phyloP scores from a whole-genome alignment of 2,113 vertebrate species.

The Halcyon senegalensis region DNA sequence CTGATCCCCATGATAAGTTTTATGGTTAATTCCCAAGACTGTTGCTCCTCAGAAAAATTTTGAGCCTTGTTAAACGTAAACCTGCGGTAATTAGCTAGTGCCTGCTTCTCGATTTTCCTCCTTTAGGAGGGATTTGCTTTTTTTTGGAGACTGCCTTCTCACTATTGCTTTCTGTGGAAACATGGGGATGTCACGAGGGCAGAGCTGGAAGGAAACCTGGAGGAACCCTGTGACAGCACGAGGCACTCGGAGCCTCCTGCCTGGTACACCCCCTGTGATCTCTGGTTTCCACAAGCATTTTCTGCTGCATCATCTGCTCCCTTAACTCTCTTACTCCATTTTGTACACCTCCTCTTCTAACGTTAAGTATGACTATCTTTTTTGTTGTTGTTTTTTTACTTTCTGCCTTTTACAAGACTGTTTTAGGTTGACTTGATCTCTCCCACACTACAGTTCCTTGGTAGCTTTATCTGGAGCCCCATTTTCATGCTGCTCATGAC shows the following conservation, averaged over 20 bases:
- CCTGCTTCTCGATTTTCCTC: not conserved
- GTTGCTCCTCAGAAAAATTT: not conserved
- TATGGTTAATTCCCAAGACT: not conserved
- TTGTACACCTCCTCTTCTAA: not conserved
- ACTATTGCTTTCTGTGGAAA: not conserved
- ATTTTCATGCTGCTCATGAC: not conserved
- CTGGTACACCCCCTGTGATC: rapidly evolving
- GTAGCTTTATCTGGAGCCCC: not conserved
- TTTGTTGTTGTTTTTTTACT: not conserved
- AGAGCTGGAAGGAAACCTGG: not conserved
- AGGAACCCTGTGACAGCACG: rapidly evolving
- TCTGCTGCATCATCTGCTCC: not conserved
- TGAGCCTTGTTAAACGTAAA: not conserved
- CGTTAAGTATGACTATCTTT: not conserved
- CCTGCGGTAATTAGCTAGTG: not conserved
- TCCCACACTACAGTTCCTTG: not conserved
- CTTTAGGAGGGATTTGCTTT: not conserved
- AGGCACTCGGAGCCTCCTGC: not conserved
- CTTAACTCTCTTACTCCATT: not conserved
- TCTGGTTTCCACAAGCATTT: not conserved
- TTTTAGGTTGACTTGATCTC: not conserved
- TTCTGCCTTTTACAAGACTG: not conserved
- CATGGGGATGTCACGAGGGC: rapidly evolving
- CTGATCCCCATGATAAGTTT: not conserved
- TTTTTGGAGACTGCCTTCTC: not conserved